Evolutionary conservation across 2,888 invertebrate species (phyloP).

Genomic region (Xanthorhoe spadicearia): DNA sequence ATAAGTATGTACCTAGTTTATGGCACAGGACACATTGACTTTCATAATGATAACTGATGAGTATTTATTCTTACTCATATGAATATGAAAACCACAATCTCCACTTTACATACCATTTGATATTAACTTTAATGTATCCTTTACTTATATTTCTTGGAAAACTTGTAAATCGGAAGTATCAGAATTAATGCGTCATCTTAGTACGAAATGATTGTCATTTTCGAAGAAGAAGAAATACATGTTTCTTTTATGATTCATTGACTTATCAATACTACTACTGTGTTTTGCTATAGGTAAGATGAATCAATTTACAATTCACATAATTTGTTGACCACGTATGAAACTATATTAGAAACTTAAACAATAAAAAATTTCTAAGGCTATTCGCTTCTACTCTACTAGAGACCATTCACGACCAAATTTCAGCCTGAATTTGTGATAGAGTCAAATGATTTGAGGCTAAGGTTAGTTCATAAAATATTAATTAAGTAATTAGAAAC

Average conservation of each 20-base stretch:
- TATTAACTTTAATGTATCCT: background rate
- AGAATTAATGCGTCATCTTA: conserved; percentile 20
- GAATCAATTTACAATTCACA: background rate
- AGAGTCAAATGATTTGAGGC: background rate
- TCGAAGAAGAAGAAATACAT: conserved; percentile 9
- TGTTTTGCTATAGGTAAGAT: background rate
- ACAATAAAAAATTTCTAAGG: no score
- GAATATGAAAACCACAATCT: background rate
- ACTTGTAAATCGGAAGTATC: background rate
- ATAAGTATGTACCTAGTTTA: no score
- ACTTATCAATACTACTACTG: background rate
- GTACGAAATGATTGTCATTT: conserved; percentile 17
- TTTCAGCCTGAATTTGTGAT: no score
- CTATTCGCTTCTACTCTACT: no score
- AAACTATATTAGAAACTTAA: no score
- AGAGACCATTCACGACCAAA: no score
- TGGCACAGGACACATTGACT: no score
- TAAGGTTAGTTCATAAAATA: background rate
- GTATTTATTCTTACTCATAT: background rate
- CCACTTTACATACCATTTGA: background rate
- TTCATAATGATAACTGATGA: no score
- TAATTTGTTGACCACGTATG: no score
- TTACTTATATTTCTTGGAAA: background rate
- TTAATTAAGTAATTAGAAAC: background rate
- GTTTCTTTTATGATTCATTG: conserved; percentile 32